phyloP scores from a whole-genome alignment of 2,113 vertebrate species.

The Cnemophilus loriae region DNA sequence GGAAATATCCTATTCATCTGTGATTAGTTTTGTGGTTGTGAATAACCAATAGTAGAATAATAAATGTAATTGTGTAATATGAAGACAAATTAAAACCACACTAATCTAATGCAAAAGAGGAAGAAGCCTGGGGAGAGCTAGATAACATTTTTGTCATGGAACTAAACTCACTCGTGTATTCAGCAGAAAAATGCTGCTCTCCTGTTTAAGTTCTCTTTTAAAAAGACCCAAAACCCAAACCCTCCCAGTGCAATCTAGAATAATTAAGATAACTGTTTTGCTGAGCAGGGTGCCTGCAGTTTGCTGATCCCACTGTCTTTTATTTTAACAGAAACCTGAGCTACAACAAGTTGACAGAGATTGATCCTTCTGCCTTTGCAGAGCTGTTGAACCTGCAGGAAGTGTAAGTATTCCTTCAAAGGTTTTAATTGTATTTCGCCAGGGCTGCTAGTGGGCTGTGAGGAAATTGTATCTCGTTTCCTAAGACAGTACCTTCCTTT shows the following conservation, averaged over 20 bases:
- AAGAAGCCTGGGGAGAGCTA: not conserved
- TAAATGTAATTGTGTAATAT: conserved; percentile 30
- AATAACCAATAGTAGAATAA: conserved; percentile 41
- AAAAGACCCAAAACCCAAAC: not conserved
- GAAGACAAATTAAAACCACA: conserved; percentile 40
- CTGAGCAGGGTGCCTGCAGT: not conserved
- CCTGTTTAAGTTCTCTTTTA: not conserved
- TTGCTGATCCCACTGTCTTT: conserved; percentile 43
- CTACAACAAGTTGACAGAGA: conserved; percentile 85
- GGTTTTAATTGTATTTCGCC: not conserved
- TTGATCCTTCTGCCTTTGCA: conserved; percentile 80
- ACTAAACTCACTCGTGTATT: not conserved
- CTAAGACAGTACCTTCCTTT: not conserved
- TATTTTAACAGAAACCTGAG: conserved; percentile 87
- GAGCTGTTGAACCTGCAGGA: conserved; percentile 84
- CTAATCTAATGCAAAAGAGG: not conserved
- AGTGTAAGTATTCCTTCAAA: conserved; percentile 83
- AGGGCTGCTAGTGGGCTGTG: not conserved
- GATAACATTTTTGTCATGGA: not conserved
- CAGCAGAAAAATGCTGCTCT: not conserved
- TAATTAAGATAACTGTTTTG: conserved; percentile 17
- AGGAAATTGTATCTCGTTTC: conserved; percentile 15
- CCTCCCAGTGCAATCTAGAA: not conserved
- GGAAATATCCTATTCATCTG: conserved; percentile 32
- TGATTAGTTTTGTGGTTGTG: conserved; percentile 39